These are phyloP conservation scores for Brenthis ino DNA, from an alignment of 2,888 invertebrate species.

Conservation along the genomic window DNA sequence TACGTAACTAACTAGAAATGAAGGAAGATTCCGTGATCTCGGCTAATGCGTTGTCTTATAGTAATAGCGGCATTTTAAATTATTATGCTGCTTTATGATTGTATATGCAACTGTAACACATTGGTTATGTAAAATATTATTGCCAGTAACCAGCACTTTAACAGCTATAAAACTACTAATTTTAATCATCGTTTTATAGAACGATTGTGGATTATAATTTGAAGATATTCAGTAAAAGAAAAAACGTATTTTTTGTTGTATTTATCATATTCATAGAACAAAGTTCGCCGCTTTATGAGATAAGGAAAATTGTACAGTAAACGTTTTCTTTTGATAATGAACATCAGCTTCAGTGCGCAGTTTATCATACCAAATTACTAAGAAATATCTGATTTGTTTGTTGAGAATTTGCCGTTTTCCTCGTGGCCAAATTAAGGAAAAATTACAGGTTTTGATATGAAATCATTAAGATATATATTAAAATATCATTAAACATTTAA, in stretches of 20 bases:
- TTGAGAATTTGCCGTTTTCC: slow-evolving; percentile 51
- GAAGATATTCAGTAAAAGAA: background rate
- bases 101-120: slow-evolving; percentile 20
- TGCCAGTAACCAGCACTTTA: background rate
- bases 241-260: background rate
- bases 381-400: slow-evolving; percentile 48
- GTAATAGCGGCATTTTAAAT: slow-evolving; percentile 24
- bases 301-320: slow-evolving; percentile 46
- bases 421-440: slow-evolving; percentile 42
- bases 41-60: slow-evolving; percentile 16
- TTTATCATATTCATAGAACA: background rate
- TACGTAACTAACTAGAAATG: slow-evolving; percentile 29
- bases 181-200: background rate
- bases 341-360: slow-evolving; percentile 48
- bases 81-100: slow-evolving; percentile 17
- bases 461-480: slow-evolving; percentile 48
- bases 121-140: slow-evolving; percentile 16
- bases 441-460: slow-evolving; percentile 41
- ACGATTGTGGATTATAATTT: background rate
- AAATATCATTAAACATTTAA: slow-evolving; percentile 61
- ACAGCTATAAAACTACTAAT: background rate
- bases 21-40: slow-evolving; percentile 18
- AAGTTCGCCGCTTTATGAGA: slow-evolving; percentile 20
- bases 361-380: slow-evolving; percentile 57
- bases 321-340: slow-evolving; percentile 51